Evolutionary conservation across 2,797 vertebrate genomes (phyloP).

Genomic region (Poecilia wingei): DNA sequence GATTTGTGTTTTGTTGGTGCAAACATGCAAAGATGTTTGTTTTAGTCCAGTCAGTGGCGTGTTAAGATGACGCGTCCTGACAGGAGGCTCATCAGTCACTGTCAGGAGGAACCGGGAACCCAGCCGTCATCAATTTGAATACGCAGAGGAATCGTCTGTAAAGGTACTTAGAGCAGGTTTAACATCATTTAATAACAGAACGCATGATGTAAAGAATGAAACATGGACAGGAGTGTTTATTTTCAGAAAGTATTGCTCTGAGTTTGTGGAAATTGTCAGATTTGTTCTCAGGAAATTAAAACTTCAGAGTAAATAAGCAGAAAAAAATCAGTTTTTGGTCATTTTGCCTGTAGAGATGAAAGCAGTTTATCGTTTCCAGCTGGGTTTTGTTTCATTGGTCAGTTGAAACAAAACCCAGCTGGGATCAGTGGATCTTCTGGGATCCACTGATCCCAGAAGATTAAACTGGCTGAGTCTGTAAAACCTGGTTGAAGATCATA

Average conservation of each 20-base stretch:
- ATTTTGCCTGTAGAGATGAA: neutral
- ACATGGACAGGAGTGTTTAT: neutral
- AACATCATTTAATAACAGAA: neutral
- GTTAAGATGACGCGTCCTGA: neutral
- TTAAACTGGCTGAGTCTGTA: too few relatives aligned
- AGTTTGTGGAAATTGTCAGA: neutral
- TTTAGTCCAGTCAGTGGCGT: neutral
- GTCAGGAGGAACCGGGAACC: neutral
- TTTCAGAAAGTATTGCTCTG: neutral
- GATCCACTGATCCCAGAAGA: neutral
- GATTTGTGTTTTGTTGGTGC: neutral
- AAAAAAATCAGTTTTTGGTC: neutral
- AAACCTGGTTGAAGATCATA: neutral
- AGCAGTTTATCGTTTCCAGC: neutral
- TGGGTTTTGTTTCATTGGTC: neutral
- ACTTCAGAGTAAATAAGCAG: neutral
- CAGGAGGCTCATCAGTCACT: slow-evolving; percentile 3
- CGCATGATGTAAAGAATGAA: neutral
- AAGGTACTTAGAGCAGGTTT: neutral
- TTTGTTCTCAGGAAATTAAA: neutral
- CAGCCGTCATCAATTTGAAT: neutral
- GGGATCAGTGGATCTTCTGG: too few relatives aligned
- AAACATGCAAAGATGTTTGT: slow-evolving; percentile 5
- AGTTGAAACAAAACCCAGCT: neutral
- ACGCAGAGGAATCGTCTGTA: neutral